Evolutionary conservation across 2,113 vertebrate genomes (phyloP), one percentile per base, ranked within the genome.

Genomic region (Dipodomys merriami): DNA sequence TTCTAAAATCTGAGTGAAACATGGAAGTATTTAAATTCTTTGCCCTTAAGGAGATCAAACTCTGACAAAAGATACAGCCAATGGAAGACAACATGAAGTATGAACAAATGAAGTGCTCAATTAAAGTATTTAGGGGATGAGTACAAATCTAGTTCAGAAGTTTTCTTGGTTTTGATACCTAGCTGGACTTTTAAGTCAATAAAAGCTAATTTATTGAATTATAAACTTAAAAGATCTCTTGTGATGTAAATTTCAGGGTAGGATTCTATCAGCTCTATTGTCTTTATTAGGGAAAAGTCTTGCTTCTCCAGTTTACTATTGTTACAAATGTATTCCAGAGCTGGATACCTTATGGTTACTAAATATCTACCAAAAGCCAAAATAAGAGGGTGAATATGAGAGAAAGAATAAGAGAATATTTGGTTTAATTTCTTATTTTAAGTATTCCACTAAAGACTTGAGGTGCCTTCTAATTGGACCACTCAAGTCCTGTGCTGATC

Each of bases 1-100:
- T 77, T 90, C 65, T 44, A 22, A 93, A 91, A 87, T 22, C 33
- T 23, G 29, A 22, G 12, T 68, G 69, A 90, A 95, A 68, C 12
- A 87, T 77, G 64, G 30, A 82, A 35, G 9, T 88, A 67, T 20
- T 30, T 35, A 78, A 57, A 88, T 30, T 94, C 35, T 16, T 94
- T 95, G 64, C 71, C 83, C 57, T 94, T 77, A 60, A 82, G 79
- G 65, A 83, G 46, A 57, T 88, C 86, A 92, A 90, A 94, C 68
- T 83, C 19, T 86, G 71, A 68, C 29, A 29, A 94, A 84, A 94
- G 57, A 85, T 65, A 85, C 87, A 93, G 83, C 80, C 77, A 90
- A 62, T 35, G 25, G 3, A 79, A 87, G 78, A 19, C 25, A 82
- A 8, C 18, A 27, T 72, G 46, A 62, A 53, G 20, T 86, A 25